Conservation (phyloP, 2,797 vertebrate genomes). For the Pseudomugil gertrudae region DNA sequence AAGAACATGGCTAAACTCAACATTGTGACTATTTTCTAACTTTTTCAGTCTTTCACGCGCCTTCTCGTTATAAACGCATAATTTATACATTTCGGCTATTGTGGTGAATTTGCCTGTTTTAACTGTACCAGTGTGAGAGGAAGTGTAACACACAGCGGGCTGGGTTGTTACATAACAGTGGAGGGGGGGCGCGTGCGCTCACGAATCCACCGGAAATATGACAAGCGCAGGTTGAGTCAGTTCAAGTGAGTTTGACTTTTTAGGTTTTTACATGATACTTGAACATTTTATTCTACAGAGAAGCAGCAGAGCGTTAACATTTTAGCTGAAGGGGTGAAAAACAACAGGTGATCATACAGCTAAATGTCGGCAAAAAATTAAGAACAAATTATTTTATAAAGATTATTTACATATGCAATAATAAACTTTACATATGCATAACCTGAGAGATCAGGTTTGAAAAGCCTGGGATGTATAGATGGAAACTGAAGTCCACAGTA, state of each 20-base stretch:
- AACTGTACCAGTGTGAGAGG: slow-evolving; percentile 26
- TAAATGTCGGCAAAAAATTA: background rate
- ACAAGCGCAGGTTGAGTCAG: background rate
- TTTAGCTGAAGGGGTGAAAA: no score
- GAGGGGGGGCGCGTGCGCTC: slow-evolving; percentile 25
- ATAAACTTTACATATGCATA: no score
- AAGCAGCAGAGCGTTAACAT: background rate
- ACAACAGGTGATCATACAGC: background rate
- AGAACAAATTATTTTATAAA: background rate
- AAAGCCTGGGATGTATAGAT: no score
- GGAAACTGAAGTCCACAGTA: background rate
- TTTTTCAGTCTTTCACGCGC: background rate
- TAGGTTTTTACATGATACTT: background rate
- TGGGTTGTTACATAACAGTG: slow-evolving; percentile 73
- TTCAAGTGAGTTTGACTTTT: background rate
- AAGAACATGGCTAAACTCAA: no score
- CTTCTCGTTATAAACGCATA: background rate
- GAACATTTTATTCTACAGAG: background rate
- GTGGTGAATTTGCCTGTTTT: background rate
- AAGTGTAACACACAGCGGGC: slow-evolving; percentile 48
- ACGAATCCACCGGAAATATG: slow-evolving; percentile 4
- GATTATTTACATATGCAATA: no score
- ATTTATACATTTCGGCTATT: background rate
- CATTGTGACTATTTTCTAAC: background rate
- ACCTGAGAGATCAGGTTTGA: no score